Base-by-base conservation (phyloP, 2,888 invertebrate genomes). In the Epinotia demarniana region DNA sequence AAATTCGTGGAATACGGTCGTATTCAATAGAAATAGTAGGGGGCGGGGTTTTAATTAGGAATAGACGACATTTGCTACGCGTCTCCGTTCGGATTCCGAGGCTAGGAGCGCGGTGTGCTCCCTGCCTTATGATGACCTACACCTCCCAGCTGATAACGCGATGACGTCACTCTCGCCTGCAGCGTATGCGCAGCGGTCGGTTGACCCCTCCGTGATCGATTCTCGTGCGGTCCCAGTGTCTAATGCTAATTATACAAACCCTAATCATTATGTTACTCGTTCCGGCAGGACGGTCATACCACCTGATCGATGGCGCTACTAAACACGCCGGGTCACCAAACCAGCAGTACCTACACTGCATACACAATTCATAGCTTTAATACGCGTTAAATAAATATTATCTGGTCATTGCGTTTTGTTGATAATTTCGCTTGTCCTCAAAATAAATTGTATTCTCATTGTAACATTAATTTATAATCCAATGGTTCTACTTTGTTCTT, bases 221-320 rank as follows among this genome's bases (percentile, higher is more conserved):
- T 67, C 58, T 39, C 43, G 27, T 11, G 58, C 23, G 43, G 57
- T 57, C 27, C 55, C 67, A n/a, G 18, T 39, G 33, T 39, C 18
- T 43, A 11, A 18, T 64, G n/a, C 9, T 11, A 43, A 6, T 33
- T 23, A 58, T 23, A 68, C 12, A 58, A 66, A 66, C 49, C 9
- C 43, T 43, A 53, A 66, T 67, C 11, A 55, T n/a, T 67, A 67
- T 39, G 39, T 67, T 12, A 67, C 67, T 57, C 67, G 57, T n/a
- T 67, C 67, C 67, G 67, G 68, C 68, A 68, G 68, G 68, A 43
- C 39, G 68, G 68, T 68, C 57, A 68, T 68, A 3, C 39, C 68
- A 11, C 68, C 68, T 68, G 58, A 68, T 58, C 57, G 68, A 13
- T 68, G 68, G 68, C 58, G 58, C 68, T 68, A 8, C 49, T 63